A percentile compares a stretch with the other conserved stretches of the same genome.
Evolutionary conservation across 2,113 vertebrate species (phyloP).

Genomic region (Barbus barbus): DNA sequence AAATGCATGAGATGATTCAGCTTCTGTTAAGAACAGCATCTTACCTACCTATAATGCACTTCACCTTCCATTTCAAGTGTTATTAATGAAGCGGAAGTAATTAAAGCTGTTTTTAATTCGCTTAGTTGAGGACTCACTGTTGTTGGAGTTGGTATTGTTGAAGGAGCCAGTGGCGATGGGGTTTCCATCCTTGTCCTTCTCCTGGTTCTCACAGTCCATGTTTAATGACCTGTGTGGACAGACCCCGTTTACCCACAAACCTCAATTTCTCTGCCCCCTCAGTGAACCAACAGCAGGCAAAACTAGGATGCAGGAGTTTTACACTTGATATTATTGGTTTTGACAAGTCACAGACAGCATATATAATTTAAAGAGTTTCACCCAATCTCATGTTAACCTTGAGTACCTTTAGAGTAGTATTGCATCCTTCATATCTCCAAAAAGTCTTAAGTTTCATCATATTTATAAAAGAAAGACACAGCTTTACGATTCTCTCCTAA

Average conservation of each 20-base stretch:
- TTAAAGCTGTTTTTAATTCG: neutral
- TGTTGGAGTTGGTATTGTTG: conserved; percentile 91
- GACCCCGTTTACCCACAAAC: neutral
- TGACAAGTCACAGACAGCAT: neutral
- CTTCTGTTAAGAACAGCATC: neutral
- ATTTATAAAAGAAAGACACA: no score
- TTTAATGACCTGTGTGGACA: conserved; percentile 89
- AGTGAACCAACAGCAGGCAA: neutral
- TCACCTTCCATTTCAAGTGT: neutral
- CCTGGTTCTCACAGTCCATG: conserved; percentile 99
- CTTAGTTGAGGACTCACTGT: conserved; percentile 72
- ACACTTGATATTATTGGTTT: neutral
- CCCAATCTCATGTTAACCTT: no score
- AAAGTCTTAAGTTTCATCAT: no score
- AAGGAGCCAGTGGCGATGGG: conserved; percentile 78
- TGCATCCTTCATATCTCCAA: no score
- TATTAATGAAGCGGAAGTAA: neutral
- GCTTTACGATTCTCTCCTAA: no score
- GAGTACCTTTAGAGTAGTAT: no score
- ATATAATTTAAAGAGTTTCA: no score
- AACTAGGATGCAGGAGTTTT: neutral
- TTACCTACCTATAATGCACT: neutral
- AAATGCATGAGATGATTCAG: neutral
- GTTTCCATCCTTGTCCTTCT: conserved; percentile 95
- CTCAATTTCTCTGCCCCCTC: no score